Percentiles rank a stretch among this genome's conserved stretches.
Evolutionary conservation across 1,140 invertebrate genomes (phyloP).

Genomic region (Argopecten irradians): DNA sequence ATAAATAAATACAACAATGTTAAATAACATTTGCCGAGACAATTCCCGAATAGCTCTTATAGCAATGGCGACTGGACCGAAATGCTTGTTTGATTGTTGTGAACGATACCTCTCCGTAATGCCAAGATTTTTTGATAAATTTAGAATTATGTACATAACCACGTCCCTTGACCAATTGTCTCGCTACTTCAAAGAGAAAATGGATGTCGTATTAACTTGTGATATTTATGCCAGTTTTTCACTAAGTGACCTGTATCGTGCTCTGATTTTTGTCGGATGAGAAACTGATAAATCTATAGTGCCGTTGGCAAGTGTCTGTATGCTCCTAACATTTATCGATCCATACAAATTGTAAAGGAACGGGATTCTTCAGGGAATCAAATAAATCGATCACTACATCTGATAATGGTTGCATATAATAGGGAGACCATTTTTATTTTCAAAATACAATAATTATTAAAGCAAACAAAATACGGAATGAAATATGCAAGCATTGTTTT

Average conservation of each 20-base stretch:
- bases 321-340: not conserved
- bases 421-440: too few relatives aligned
- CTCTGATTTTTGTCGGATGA: not conserved
- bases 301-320: not conserved
- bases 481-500: too few relatives aligned
- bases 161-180: not conserved
- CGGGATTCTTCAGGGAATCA: not conserved
- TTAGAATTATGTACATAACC: not conserved
- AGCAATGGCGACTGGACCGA: not conserved
- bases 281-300: not conserved
- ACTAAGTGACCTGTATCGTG: not conserved
- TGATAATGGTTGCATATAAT: too few relatives aligned
- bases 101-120: not conserved
- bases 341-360: not conserved
- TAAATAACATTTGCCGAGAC: not conserved
- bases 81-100: not conserved
- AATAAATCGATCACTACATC: too few relatives aligned
- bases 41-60: not conserved
- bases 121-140: not conserved
- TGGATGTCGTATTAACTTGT: not conserved
- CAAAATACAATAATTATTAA: too few relatives aligned
- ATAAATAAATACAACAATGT: not conserved
- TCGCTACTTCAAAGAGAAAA: slow-evolving; percentile 6
- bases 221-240: not conserved
- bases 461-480: too few relatives aligned